A percentile compares a stretch with the other conserved stretches of the same genome.
These are phyloP conservation scores for Musca domestica DNA, from an alignment of 1,140 invertebrate species.

Conservation along the genomic window DNA sequence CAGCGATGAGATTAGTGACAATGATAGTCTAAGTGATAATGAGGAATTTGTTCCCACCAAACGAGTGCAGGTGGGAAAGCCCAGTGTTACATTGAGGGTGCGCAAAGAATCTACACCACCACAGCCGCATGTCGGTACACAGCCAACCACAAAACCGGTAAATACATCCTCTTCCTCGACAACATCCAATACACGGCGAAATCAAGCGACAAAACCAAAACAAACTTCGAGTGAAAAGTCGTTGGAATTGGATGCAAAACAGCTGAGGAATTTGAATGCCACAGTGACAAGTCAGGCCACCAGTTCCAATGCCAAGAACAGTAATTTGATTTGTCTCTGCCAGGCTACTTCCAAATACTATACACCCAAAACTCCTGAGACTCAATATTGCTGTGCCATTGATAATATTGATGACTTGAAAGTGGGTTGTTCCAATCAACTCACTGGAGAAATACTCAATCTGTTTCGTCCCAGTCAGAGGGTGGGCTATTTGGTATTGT, in stretches of 20 bases:
- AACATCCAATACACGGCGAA: background rate
- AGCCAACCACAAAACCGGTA: background rate
- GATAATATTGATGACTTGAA: conserved; percentile 76
- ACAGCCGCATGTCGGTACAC: background rate
- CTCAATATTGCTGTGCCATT: conserved; percentile 63
- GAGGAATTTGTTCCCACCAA: conserved; percentile 51
- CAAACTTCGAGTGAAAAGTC: background rate
- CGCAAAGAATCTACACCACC: background rate
- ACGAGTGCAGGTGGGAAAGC: conserved; percentile 45
- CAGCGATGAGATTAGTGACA: conserved; percentile 43
- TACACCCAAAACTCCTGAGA: conserved; percentile 42
- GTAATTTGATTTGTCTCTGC: conserved; percentile 46
- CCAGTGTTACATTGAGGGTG: conserved; percentile 44
- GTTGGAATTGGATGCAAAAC: background rate
- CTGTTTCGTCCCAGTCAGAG: conserved; percentile 74
- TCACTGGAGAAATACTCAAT: conserved; percentile 55
- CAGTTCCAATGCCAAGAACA: conserved; percentile 31
- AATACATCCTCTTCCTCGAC: background rate
- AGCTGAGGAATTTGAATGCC: conserved; percentile 1
- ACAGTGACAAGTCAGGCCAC: background rate
- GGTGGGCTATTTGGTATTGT: conserved; percentile 82
- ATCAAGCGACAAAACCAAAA: conserved; percentile 18
- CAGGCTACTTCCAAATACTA: conserved; percentile 50
- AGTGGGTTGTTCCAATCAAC: conserved; percentile 76
- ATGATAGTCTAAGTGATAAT: conserved; percentile 47